These are phyloP conservation scores for Dendroctonus ponderosae DNA, from an alignment of 1,140 invertebrate species.

Conservation along the genomic window DNA sequence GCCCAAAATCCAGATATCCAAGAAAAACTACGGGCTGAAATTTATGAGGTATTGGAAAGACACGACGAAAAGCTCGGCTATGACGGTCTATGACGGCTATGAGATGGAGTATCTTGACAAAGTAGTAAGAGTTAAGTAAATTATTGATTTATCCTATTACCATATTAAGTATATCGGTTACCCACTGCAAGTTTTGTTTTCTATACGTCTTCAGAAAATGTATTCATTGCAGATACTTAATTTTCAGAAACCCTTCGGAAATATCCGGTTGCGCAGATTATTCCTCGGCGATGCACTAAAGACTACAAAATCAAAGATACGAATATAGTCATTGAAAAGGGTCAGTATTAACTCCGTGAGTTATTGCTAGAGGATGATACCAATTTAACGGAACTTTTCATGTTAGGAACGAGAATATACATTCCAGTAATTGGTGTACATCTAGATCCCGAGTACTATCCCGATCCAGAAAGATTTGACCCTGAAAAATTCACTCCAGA, in stretches of 20 bases:
- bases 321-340: slow-evolving; percentile 32
- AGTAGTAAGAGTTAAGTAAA: slow-evolving; percentile 49
- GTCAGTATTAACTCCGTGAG: background rate
- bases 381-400: too few species aligned
- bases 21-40: slow-evolving; percentile 55
- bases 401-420: slow-evolving; percentile 32
- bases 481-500: slow-evolving; percentile 54
- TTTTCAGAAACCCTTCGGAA: slow-evolving; percentile 39
- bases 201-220: too few species aligned
- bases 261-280: slow-evolving; percentile 30
- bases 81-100: slow-evolving; percentile 51
- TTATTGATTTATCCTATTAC: too few species aligned
- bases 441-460: slow-evolving; percentile 54
- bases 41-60: slow-evolving; percentile 50
- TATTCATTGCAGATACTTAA: background rate
- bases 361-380: too few species aligned
- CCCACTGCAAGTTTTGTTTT: too few species aligned
- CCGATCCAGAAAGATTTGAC: slow-evolving; percentile 58
- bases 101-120: slow-evolving; percentile 50
- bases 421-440: slow-evolving; percentile 47
- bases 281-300: slow-evolving; percentile 48
- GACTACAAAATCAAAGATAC: slow-evolving; percentile 49
- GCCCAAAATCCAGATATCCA: slow-evolving; percentile 58
- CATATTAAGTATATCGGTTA: too few species aligned
- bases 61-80: slow-evolving; percentile 53